Evolutionary conservation across 2,797 vertebrate genomes (phyloP).

Genomic region (Tachyglossus aculeatus): DNA sequence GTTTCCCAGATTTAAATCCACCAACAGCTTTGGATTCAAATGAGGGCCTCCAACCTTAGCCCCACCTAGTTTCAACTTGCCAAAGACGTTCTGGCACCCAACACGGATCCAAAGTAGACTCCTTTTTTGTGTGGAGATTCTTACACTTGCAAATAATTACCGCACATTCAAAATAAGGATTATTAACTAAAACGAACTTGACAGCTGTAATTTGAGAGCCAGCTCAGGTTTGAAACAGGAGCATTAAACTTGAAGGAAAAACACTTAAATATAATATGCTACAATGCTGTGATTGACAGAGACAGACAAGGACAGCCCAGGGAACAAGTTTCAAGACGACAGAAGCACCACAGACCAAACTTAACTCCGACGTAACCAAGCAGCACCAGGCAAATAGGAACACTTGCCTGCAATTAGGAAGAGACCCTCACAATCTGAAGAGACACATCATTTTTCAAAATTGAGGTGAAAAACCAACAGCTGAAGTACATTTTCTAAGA

Average conservation of each 20-base stretch:
- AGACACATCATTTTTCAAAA: not conserved
- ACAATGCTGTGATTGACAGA: not conserved
- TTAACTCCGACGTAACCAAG: not conserved
- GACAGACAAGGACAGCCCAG: not conserved
- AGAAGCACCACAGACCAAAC: slow-evolving; percentile 4
- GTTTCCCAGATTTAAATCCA: slow-evolving; percentile 72
- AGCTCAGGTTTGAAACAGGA: slow-evolving; percentile 30
- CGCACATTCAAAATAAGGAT: slow-evolving; percentile 63
- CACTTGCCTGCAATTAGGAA: not conserved
- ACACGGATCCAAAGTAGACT: slow-evolving; percentile 63
- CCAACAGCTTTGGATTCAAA: slow-evolving; percentile 71
- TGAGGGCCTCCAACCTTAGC: slow-evolving; percentile 59
- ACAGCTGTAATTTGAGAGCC: slow-evolving; percentile 60
- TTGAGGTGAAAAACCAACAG: slow-evolving; percentile 6
- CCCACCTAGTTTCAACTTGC: slow-evolving; percentile 61
- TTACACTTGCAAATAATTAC: slow-evolving; percentile 71
- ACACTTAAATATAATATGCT: not conserved
- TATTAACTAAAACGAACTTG: slow-evolving; percentile 58
- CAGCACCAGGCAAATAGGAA: slow-evolving; percentile 14
- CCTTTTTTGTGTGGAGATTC: slow-evolving; percentile 64
- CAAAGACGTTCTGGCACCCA: slow-evolving; percentile 46
- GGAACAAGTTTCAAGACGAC: not conserved
- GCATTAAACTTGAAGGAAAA: slow-evolving; percentile 22
- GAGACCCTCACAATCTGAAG: slow-evolving; percentile 5
- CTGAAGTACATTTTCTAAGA: not conserved